phyloP scores from a whole-genome alignment of 2,888 invertebrate genomes.

The Aphidoletes aphidimyza region DNA sequence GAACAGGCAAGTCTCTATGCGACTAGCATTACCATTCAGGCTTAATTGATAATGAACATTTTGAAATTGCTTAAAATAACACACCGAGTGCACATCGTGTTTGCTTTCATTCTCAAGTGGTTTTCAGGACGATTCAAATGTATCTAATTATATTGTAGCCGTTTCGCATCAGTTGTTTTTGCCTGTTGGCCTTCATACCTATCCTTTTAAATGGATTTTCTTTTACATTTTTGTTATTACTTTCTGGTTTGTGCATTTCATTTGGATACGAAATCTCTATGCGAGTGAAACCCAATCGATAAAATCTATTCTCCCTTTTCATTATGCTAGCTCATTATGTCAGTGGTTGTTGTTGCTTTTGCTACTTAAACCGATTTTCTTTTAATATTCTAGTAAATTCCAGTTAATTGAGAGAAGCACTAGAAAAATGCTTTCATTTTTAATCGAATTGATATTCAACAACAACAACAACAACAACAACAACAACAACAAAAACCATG shows the following conservation, averaged over 20 bases:
- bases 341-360: neutral
- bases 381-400: neutral
- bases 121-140: constrained; percentile 32
- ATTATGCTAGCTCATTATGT: neutral
- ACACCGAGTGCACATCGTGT: neutral
- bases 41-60: constrained; percentile 21
- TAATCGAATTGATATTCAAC: neutral
- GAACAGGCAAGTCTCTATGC: neutral
- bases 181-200: neutral
- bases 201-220: neutral
- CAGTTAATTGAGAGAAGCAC: neutral
- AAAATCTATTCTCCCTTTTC: neutral
- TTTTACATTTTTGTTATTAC: neutral
- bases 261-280: too few relatives aligned
- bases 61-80: constrained; percentile 26
- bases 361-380: neutral
- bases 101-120: constrained; percentile 41
- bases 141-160: constrained; percentile 43
- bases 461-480: too few relatives aligned
- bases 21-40: neutral
- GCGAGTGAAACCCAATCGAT: neutral
- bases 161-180: constrained; percentile 6
- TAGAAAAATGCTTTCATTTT: constrained; percentile 41
- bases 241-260: neutral
- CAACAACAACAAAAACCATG: too few relatives aligned